Conservation (phyloP, 2,888 invertebrate species). For the Zhengitettix transpicula region DNA sequence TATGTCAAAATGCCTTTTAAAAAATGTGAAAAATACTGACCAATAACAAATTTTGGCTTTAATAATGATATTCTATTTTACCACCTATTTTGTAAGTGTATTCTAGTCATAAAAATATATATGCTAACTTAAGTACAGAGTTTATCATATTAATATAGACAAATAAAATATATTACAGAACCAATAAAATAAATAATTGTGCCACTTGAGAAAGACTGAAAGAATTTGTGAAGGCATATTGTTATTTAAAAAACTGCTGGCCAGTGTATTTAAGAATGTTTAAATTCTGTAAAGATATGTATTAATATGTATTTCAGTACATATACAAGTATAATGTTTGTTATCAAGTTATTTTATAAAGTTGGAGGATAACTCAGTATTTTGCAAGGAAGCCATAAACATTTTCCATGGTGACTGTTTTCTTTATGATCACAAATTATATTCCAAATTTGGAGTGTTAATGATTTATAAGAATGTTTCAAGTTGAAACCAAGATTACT, state of each 20-base stretch:
- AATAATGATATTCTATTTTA: neutral
- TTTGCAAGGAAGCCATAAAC: slow-evolving; percentile 1
- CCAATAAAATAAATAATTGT: neutral
- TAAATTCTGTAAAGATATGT: too few species aligned
- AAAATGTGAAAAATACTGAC: neutral
- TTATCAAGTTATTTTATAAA: too few species aligned
- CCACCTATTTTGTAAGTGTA: neutral
- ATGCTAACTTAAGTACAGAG: too few species aligned
- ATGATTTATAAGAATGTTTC: too few species aligned
- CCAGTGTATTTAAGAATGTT: neutral
- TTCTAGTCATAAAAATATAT: too few species aligned
- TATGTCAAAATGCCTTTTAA: neutral
- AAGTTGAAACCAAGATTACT: too few species aligned
- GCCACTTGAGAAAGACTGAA: slow-evolving; percentile 8
- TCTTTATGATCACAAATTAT: neutral
- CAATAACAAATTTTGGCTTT: neutral
- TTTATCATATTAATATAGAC: too few species aligned
- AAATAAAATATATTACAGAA: neutral
- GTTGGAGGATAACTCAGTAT: neutral
- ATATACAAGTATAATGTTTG: too few species aligned
- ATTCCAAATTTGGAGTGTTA: too few species aligned
- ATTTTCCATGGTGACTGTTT: neutral
- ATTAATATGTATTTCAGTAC: too few species aligned
- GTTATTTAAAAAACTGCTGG: slow-evolving; percentile 1
- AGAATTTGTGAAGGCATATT: slow-evolving; percentile 3